phyloP scores from a whole-genome alignment of 2,888 invertebrate genomes.

The Sipha maydis region DNA sequence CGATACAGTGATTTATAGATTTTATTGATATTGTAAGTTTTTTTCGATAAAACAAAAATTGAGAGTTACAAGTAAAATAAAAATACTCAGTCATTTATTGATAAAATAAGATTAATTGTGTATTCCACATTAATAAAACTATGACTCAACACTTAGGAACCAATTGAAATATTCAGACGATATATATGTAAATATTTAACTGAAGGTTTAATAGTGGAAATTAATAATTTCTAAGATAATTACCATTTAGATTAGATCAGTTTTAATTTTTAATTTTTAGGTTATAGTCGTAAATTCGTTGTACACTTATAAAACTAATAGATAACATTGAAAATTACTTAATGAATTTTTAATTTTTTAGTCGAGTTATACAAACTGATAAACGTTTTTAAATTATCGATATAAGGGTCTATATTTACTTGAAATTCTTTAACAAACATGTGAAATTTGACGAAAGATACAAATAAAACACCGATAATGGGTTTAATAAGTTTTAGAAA shows the following conservation, averaged over 20 bases:
- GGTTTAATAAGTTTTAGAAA: not conserved
- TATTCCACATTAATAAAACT: not conserved
- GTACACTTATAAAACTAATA: not conserved
- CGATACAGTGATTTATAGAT: constrained; percentile 21
- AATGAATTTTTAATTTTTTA: not conserved
- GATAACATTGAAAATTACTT: not conserved
- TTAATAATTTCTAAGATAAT: not conserved
- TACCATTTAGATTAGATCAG: not conserved
- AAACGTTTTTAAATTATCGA: not conserved
- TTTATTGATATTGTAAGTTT: not conserved
- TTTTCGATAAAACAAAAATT: not conserved
- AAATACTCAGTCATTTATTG: not conserved
- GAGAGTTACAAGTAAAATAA: not conserved
- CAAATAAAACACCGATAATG: not conserved
- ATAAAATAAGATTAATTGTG: not conserved
- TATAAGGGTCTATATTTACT: too few relatives aligned
- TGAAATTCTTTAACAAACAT: not conserved
- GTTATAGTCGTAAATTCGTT: not conserved
- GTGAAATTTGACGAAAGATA: not conserved
- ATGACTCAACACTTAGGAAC: not conserved
- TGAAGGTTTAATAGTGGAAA: not conserved
- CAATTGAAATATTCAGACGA: not conserved
- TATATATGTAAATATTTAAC: too few relatives aligned
- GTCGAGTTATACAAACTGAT: not conserved
- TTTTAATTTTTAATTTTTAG: not conserved